Conservation (phyloP, 2,797 vertebrate species). For the Tragelaphus eurycerus region DNA sequence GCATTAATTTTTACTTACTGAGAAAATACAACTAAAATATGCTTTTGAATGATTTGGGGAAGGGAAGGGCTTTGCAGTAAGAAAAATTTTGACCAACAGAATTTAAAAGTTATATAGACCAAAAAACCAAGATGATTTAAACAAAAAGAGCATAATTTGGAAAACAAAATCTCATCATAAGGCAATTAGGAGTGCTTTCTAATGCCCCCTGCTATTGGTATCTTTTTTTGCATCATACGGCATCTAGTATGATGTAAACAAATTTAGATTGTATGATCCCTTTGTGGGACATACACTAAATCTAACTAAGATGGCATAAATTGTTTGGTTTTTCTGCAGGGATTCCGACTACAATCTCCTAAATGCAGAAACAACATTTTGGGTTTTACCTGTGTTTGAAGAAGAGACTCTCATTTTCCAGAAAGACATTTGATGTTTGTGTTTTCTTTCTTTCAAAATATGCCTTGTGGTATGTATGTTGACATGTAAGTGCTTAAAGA, state of each 20-base stretch:
- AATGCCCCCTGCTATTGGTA: conserved; percentile 91
- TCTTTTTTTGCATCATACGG: conserved; percentile 91
- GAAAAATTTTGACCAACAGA: conserved; percentile 73
- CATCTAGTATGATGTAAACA: conserved; percentile 80
- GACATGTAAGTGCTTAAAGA: conserved; percentile 92
- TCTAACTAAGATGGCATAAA: conserved; percentile 88
- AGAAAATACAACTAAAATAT: conserved; percentile 78
- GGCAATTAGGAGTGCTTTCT: conserved; percentile 86
- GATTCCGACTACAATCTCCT: conserved; percentile 87
- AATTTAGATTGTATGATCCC: conserved; percentile 79
- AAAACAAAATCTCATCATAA: conserved; percentile 78
- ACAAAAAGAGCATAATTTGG: conserved; percentile 81
- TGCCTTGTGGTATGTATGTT: conserved; percentile 92
- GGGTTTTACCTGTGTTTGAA: conserved; percentile 93
- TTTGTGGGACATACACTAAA: conserved; percentile 84
- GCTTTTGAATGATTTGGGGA: conserved; percentile 84
- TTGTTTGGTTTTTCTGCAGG: conserved; percentile 88
- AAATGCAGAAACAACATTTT: conserved; percentile 96
- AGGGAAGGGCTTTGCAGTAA: conserved; percentile 84
- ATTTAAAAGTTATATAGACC: conserved; percentile 79
- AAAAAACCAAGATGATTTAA: conserved; percentile 83
- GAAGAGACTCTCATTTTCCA: conserved; percentile 89
- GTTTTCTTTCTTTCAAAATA: conserved; percentile 83
- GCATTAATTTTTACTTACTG: conserved; percentile 90
- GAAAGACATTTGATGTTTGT: conserved; percentile 90